Percentiles rank a stretch among this genome's conserved stretches.
Conservation (phyloP, 2,797 vertebrate genomes). For the Megalops cyprinoides region DNA sequence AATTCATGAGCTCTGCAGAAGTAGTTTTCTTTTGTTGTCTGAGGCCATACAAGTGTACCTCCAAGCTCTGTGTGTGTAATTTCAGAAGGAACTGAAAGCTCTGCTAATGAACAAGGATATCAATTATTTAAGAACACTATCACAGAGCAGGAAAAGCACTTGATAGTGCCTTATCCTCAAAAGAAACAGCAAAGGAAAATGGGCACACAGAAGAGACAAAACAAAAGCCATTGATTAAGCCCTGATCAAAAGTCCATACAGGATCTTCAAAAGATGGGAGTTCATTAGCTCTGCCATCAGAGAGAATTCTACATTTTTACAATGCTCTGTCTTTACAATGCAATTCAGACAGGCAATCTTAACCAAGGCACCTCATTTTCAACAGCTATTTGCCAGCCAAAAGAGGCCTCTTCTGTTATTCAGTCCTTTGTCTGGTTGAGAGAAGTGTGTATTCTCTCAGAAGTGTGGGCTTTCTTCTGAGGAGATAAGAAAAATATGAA, state of each 20-base stretch:
- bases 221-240: neutral
- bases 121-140: neutral
- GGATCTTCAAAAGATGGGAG: neutral
- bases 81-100: neutral
- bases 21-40: neutral
- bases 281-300: constrained; percentile 1
- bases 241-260: neutral
- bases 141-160: neutral
- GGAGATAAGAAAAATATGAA: neutral
- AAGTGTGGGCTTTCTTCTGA: neutral
- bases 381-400: neutral
- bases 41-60: neutral
- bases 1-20: neutral
- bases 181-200: neutral
- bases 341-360: neutral
- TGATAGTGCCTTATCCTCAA: neutral
- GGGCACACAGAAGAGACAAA: neutral
- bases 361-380: neutral
- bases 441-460: neutral
- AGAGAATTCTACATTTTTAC: neutral
- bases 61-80: neutral
- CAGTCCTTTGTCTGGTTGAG: neutral
- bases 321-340: neutral
- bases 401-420: neutral
- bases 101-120: neutral